Base-by-base conservation (phyloP, 2,888 invertebrate species). In the Drosophila falleni region DNA sequence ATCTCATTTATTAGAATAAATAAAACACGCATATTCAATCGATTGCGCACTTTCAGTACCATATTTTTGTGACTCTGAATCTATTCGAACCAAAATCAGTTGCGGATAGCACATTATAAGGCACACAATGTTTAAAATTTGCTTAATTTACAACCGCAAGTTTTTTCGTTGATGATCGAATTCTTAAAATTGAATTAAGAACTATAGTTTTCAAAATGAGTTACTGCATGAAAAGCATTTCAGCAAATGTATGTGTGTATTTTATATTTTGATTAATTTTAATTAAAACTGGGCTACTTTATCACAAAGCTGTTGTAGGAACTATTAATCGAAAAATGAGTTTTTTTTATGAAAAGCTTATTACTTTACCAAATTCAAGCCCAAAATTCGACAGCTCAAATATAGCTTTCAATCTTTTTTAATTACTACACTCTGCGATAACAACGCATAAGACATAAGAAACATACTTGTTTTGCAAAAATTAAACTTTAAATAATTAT, bases 301-400 rank as follows among this genome's bases (percentile, higher is more conserved):
- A 56, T 56, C 55, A 56, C 55, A 56, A 35, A 44, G 15, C 44
- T 35, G 55, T 56, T 42, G 8, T 44, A 56, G 55, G 55, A 56
- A 56, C 44, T 35, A 44, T 23, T 31, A 23, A 33, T 44, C 33
- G 19, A 44, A 42, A 33, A 19, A 42, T 31, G 33, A 23, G 19
- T 5, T n/a, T 42, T 53, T 39, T 44, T 31, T 33, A 33, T 10
- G 9, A 42, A 19, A 16, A 6, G 26, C 19, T 23, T n/a, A 5
- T 33, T 10, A 19, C 3, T 44, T 55, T 19, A 9, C 33, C 23
- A 37, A 15, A 9, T 35, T 13, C n/a, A 5, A 23, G 50, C 13
- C n/a, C 2, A 37, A 37, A n/a, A n/a, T 37, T 37, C 10, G 35
- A 19, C 19, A 33, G 33, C 10, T 23, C n/a, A 37, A 23, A 35